phyloP scores from a whole-genome alignment of 2,888 invertebrate genomes.

The Smittia sp. region DNA sequence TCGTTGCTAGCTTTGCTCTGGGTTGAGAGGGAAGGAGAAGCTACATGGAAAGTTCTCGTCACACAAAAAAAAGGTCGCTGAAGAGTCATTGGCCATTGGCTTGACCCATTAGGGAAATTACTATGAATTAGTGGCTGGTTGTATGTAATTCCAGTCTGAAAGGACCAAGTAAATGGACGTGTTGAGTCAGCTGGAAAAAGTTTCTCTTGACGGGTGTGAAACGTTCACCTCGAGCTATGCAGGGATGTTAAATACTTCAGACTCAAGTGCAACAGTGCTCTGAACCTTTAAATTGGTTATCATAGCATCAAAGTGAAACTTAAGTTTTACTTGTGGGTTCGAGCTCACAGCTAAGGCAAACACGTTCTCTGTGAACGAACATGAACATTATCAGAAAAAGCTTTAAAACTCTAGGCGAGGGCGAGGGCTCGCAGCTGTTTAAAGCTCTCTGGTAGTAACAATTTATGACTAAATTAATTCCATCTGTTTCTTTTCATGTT shows the following conservation, averaged over 20 bases:
- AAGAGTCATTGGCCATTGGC: background rate
- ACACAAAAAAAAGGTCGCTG: conserved; percentile 2
- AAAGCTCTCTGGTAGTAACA: conserved; percentile 7
- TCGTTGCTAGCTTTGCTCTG: background rate
- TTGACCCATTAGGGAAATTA: conserved; percentile 25
- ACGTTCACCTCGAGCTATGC: no score
- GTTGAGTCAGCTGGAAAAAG: background rate
- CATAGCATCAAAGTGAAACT: no score
- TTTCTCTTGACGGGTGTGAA: background rate
- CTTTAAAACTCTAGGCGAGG: no score
- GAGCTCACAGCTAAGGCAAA: no score
- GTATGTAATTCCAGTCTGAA: background rate
- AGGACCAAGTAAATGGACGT: background rate
- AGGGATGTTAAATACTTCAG: no score
- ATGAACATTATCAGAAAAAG: no score
- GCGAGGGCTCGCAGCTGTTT: background rate
- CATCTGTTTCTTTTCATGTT: conserved; percentile 36
- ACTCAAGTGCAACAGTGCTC: no score
- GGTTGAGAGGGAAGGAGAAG: no score
- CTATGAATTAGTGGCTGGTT: conserved; percentile 7
- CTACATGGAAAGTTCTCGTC: background rate
- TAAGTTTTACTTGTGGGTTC: no score
- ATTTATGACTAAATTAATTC: conserved; percentile 37
- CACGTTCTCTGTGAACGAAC: no score
- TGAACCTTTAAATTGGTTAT: no score